Evolutionary conservation across 2,797 vertebrate species (phyloP).

Genomic region (Esox lucius): DNA sequence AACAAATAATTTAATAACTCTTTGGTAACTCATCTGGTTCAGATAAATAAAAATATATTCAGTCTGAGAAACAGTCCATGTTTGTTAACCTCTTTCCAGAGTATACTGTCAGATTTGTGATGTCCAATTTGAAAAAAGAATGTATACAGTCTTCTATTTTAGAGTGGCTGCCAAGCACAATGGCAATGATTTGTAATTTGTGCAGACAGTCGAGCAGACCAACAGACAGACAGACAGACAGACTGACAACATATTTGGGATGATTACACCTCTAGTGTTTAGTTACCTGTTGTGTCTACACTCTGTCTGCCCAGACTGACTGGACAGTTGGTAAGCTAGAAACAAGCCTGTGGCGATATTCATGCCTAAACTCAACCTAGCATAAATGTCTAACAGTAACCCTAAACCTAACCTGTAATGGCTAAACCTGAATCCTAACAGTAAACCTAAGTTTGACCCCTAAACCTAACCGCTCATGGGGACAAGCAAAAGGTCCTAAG

Average conservation of each 20-base stretch:
- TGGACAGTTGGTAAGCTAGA: background rate
- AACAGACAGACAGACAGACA: background rate
- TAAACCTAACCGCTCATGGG: too few species aligned
- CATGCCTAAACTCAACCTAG: too few species aligned
- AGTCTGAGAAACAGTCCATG: background rate
- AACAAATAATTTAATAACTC: background rate
- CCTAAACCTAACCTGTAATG: too few species aligned
- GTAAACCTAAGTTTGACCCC: too few species aligned
- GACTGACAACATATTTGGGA: background rate
- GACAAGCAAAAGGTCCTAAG: too few species aligned
- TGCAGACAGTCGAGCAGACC: background rate
- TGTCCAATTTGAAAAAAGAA: background rate
- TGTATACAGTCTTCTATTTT: background rate
- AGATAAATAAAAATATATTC: background rate
- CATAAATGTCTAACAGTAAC: too few species aligned
- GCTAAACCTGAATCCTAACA: too few species aligned
- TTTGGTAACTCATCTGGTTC: background rate
- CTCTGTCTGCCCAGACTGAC: background rate
- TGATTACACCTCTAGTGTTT: background rate
- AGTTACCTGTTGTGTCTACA: background rate
- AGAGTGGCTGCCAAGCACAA: background rate
- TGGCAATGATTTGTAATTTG: background rate
- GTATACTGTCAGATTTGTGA: background rate
- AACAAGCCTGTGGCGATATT: background rate
- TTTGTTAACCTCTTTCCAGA: background rate